Evolutionary conservation across 2,888 invertebrate genomes (phyloP).

Genomic region (Brachyopa scutellaris): DNA sequence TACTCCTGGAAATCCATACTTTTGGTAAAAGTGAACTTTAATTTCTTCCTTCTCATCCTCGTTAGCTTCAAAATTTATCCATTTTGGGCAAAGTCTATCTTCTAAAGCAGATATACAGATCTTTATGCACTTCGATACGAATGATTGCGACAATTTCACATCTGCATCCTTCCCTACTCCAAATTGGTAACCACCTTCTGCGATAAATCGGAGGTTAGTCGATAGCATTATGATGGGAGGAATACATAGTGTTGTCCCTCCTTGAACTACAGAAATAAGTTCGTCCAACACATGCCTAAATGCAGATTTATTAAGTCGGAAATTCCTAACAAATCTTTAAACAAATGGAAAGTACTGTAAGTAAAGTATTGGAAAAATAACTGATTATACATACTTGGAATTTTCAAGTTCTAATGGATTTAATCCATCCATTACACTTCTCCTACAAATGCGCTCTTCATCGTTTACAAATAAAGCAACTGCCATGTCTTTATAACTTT

Average conservation of each 20-base stretch:
- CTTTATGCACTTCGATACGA: constrained; percentile 2
- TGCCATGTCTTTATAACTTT: too few species aligned
- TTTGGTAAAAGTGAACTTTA: constrained; percentile 11
- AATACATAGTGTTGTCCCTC: constrained; percentile 10
- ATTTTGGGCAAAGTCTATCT: background rate
- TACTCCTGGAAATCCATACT: constrained; percentile 16
- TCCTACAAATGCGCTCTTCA: too few species aligned
- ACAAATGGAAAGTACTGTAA: background rate
- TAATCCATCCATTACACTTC: too few species aligned
- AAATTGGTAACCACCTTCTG: constrained; percentile 15
- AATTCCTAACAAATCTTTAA: background rate
- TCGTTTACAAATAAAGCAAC: too few species aligned
- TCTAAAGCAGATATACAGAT: background rate
- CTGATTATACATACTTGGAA: too few species aligned
- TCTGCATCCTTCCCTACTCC: constrained; percentile 5
- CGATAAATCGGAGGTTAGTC: background rate
- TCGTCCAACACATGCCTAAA: background rate
- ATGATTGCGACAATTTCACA: background rate
- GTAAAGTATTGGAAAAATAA: background rate
- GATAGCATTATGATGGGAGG: constrained; percentile 16
- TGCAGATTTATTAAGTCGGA: constrained; percentile 3
- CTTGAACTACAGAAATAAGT: background rate
- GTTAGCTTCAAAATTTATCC: background rate
- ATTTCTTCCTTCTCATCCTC: constrained; percentile 1
- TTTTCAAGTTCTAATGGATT: too few species aligned